Percentiles rank a stretch among this genome's conserved stretches.
phyloP scores from a whole-genome alignment of 1,140 invertebrate species.

The Leptinotarsa defecta region DNA sequence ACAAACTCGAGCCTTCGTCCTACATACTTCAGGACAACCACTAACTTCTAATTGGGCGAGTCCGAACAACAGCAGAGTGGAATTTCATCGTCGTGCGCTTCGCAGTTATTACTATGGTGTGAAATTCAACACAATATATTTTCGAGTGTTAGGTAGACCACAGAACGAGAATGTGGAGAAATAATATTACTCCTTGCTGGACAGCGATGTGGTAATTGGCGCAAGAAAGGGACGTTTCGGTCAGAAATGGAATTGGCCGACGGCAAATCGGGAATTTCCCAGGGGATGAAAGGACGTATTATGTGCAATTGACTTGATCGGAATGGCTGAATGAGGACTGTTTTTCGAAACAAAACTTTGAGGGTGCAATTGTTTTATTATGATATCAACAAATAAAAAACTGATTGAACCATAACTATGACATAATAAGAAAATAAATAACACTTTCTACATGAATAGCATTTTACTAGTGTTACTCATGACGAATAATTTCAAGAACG shows the following conservation, averaged over 20 bases:
- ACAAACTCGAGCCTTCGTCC: conserved; percentile 1
- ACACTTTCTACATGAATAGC: too few relatives aligned
- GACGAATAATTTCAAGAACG: too few relatives aligned
- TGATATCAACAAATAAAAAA: too few relatives aligned
- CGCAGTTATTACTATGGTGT: conserved; percentile 23
- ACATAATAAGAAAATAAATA: too few relatives aligned
- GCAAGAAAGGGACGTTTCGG: conserved; percentile 16
- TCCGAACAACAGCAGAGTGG: conserved; percentile 15
- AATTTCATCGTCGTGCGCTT: conserved; percentile 14
- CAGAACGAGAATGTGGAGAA: conserved; percentile 26
- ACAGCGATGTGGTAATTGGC: conserved; percentile 22
- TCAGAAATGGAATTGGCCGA: conserved; percentile 12
- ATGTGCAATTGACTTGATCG: neutral
- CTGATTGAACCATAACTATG: too few relatives aligned
- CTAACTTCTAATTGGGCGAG: conserved; percentile 25
- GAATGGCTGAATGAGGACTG: neutral
- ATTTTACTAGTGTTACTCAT: too few relatives aligned
- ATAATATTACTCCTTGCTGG: conserved; percentile 24
- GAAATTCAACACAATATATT: conserved; percentile 28
- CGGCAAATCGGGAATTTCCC: conserved; percentile 21
- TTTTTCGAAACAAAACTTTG: neutral
- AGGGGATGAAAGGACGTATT: conserved; percentile 4
- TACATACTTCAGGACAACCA: conserved; percentile 11
- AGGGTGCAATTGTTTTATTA: too few relatives aligned
- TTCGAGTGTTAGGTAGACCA: conserved; percentile 22